A percentile compares a stretch with the other conserved stretches of the same genome.
Evolutionary conservation across 2,888 invertebrate species (phyloP).

Genomic region (Lumbricus terrestris): DNA sequence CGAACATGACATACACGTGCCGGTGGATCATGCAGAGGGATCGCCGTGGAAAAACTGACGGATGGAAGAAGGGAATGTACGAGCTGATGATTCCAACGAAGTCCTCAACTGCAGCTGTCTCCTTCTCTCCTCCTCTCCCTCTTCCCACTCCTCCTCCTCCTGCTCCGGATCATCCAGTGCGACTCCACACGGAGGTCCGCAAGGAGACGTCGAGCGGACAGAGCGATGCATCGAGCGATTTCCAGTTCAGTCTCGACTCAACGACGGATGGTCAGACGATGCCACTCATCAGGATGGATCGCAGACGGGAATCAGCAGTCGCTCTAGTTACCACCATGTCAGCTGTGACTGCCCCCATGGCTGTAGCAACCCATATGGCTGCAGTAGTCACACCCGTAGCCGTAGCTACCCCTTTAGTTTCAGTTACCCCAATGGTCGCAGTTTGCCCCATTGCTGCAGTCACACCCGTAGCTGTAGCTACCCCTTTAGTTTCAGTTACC

Average conservation of each 20-base stretch:
- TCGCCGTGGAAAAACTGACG: neutral
- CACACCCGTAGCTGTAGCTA: too few relatives aligned
- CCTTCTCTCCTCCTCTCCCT: neutral
- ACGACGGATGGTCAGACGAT: neutral
- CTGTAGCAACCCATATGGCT: too few relatives aligned
- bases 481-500: too few relatives aligned
- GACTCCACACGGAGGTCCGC: neutral
- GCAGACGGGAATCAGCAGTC: neutral
- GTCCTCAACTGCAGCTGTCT: neutral
- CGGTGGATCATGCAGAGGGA: neutral
- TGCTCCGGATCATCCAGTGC: neutral
- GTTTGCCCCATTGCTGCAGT: too few relatives aligned
- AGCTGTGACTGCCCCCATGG: too few relatives aligned
- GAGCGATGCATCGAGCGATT: neutral
- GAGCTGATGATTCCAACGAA: neutral
- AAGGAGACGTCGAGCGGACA: neutral
- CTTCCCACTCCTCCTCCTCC: too few relatives aligned
- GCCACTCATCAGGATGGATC: neutral
- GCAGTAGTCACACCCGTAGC: too few relatives aligned
- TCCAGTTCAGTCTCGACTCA: neutral
- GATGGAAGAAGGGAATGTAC: neutral
- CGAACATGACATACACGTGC: neutral
- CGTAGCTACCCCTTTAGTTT: too few relatives aligned
- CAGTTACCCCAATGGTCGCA: too few relatives aligned
- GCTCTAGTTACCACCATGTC: too few relatives aligned